phyloP scores from a whole-genome alignment of 23 tunicate genomes.

The Halocynthia roretzi region DNA sequence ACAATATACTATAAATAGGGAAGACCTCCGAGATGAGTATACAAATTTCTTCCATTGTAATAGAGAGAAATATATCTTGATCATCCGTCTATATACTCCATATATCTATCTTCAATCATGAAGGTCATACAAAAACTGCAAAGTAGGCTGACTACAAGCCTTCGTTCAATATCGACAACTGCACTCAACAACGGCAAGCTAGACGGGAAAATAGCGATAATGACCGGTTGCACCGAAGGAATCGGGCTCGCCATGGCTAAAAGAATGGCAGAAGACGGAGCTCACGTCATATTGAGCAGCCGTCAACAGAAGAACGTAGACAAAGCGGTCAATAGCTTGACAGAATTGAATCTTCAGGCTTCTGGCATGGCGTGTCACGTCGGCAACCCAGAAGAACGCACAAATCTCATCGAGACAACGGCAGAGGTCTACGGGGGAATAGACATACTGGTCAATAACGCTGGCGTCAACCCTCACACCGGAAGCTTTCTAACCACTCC shows the following conservation, averaged over 20 bases:
- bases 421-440: constrained; percentile 35
- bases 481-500: constrained; percentile 70
- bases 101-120: no score
- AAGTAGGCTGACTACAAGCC: no score
- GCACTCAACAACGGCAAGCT: neutral
- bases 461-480: constrained; percentile 84
- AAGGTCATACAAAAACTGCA: no score
- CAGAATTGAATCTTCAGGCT: constrained; percentile 25
- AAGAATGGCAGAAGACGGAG: constrained; percentile 79
- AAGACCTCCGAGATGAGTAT: no score
- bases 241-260: constrained; percentile 39
- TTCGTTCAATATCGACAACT: no score
- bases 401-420: constrained; percentile 26
- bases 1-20: no score
- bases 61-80: no score
- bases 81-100: no score
- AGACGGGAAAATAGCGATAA: constrained; percentile 53
- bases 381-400: constrained; percentile 52
- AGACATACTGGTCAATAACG: constrained; percentile 75
- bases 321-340: constrained; percentile 39
- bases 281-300: constrained; percentile 78
- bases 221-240: constrained; percentile 86
- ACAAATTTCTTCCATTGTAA: no score
- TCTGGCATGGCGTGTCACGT: constrained; percentile 80
- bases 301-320: constrained; percentile 71